A percentile compares a stretch with the other conserved stretches of the same genome.
Evolutionary conservation across 2,888 invertebrate species (phyloP).

Genomic region (Rutpela maculata): DNA sequence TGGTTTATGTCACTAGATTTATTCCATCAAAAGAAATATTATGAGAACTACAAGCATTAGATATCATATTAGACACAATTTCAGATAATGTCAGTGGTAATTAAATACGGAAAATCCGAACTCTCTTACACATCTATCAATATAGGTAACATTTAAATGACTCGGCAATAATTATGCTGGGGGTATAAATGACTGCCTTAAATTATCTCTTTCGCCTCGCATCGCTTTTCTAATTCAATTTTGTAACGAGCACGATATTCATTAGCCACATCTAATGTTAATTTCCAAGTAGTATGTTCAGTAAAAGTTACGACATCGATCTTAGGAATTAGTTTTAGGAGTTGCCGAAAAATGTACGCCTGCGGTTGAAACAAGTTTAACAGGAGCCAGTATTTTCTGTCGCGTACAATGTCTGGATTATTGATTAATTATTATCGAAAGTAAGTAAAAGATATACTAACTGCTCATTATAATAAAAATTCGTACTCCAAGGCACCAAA

Average conservation of each 20-base stretch:
- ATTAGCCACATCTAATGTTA: background rate
- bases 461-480: no score
- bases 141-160: no score
- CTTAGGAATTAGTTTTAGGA: background rate
- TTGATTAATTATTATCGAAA: no score
- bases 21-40: no score
- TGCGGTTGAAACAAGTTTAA: background rate
- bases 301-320: slow-evolving; percentile 1
- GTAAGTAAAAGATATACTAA: no score
- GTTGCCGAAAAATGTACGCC: background rate
- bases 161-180: background rate
- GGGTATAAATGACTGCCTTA: background rate
- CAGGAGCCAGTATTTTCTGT: background rate
- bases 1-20: no score
- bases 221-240: background rate
- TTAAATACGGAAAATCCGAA: no score
- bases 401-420: background rate
- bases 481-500: no score
- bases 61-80: no score
- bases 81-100: no score
- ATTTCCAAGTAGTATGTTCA: background rate
- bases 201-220: background rate
- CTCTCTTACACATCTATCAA: no score
- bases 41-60: no score
- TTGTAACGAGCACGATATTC: background rate